Evolutionary conservation across 1,140 invertebrate genomes (phyloP), one percentile per base, ranked within the genome.

Genomic region (Bombus impatiens): DNA sequence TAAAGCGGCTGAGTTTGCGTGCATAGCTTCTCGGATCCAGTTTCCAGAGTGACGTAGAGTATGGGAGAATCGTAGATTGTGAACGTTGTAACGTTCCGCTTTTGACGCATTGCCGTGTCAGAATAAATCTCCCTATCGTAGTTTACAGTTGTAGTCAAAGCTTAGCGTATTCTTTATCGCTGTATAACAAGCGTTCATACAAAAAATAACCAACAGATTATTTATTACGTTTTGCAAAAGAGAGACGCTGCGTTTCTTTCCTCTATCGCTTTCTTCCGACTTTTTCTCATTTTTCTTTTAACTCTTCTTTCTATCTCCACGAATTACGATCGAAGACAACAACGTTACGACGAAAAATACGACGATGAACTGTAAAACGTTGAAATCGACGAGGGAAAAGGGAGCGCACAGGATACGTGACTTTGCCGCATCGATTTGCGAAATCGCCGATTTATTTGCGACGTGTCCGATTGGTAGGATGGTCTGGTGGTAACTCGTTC

Each of bases 281-380:
- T 2, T 22, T 53, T 22, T 8, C 47, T 53, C 5, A 22, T 53
- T 53, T 53, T 53, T 22, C 18, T 53, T 53, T 22, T 53, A 53
- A 53, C 47, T 53, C 5, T 8, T n/a, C 3, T 28, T 62, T 62
- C 28, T n/a, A 1, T n/a, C 4, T 12, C 10, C 8, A 4, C 59
- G 10, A 53, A 53, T 53, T 53, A 53, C 47, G 18, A 53, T 8
- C 47, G 47, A 22, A 53, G 47, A 22, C 6, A 22, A 53, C 47
- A 53, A 53, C 18, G 57, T 10, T 28, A 9, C 57, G 0, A 59
- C 9, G 57, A 28, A 59, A 71, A 13, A 28, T 42, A 28, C 25
- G 25, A 12, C 70, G 68, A 71, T 42, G 70, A 71, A 71, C 70
- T 44, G 70, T n/a, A n/a, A 71, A 71, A 71, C 70, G 70, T 12